These are phyloP conservation scores for Phyllotreta striolata DNA, from an alignment of 2,888 invertebrate species.

Conservation along the genomic window DNA sequence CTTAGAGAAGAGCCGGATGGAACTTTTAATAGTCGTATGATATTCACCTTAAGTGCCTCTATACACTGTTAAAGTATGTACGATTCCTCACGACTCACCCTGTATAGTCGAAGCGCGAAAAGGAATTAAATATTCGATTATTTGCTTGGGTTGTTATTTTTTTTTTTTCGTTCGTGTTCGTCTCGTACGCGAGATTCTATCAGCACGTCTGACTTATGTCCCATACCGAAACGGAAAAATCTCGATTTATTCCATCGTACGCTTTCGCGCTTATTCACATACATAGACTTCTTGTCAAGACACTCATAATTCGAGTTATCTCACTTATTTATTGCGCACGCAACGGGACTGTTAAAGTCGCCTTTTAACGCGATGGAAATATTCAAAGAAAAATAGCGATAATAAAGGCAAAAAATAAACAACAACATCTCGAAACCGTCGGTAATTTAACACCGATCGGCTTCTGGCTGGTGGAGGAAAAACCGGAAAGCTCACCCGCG, in stretches of 20 bases:
- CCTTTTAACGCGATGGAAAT: conserved; percentile 15
- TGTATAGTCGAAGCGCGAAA: neutral
- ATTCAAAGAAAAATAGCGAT: conserved; percentile 15
- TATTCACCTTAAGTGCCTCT: too few species aligned
- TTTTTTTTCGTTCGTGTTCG: neutral
- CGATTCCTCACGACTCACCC: too few species aligned
- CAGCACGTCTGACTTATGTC: conserved; percentile 49
- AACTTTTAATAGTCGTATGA: too few species aligned
- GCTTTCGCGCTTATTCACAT: too few species aligned
- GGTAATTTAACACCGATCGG: conserved; percentile 50
- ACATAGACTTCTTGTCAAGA: conserved; percentile 53
- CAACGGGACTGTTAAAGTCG: conserved; percentile 40
- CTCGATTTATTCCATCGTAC: conserved; percentile 58
- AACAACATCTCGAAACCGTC: conserved; percentile 7
- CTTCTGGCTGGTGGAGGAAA: too few species aligned
- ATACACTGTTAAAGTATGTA: too few species aligned
- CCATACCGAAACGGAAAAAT: conserved; percentile 40
- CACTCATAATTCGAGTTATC: conserved; percentile 59
- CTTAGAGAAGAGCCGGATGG: too few species aligned
- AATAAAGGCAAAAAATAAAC: conserved; percentile 40
- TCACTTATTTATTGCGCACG: conserved; percentile 55
- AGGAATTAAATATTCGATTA: conserved; percentile 3
- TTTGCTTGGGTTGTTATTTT: too few species aligned
- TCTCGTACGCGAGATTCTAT: conserved; percentile 46
- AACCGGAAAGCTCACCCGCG: too few species aligned